phyloP scores from a whole-genome alignment of 2,113 vertebrate species.

The Bagarius yarrelli region DNA sequence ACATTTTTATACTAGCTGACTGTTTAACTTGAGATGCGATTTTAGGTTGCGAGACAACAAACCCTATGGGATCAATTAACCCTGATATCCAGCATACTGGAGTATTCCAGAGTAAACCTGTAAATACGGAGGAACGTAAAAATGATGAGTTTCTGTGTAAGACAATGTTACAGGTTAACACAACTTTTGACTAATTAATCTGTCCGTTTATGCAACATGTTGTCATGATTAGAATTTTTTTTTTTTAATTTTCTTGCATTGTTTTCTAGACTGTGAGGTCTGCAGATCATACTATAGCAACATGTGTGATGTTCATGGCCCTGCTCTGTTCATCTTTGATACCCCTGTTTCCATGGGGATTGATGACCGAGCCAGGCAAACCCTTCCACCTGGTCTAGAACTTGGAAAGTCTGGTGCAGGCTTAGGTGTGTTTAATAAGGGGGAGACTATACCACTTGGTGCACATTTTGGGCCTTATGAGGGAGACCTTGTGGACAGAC shows the following conservation, averaged over 20 bases:
- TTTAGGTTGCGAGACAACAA: background rate
- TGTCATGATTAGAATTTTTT: background rate
- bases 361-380: background rate
- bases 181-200: background rate
- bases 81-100: background rate
- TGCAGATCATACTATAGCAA: background rate
- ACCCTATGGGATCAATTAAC: background rate
- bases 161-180: background rate
- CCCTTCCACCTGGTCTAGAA: background rate
- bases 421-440: background rate
- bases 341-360: constrained; percentile 4
- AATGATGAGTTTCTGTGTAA: constrained; percentile 4
- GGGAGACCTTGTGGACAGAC: background rate
- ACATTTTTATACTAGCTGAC: too few relatives aligned
- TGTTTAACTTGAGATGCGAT: background rate
- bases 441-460: background rate
- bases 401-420: background rate
- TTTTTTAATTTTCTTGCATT: too few relatives aligned
- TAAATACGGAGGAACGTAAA: background rate
- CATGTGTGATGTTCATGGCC: background rate
- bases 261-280: background rate
- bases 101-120: background rate
- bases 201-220: background rate
- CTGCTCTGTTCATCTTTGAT: background rate
- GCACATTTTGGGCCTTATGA: background rate